These are phyloP conservation scores for Hydrozoanthus tunicans DNA, from an alignment of 64 coral and sea anemone genomes.

Conservation along the genomic window DNA sequence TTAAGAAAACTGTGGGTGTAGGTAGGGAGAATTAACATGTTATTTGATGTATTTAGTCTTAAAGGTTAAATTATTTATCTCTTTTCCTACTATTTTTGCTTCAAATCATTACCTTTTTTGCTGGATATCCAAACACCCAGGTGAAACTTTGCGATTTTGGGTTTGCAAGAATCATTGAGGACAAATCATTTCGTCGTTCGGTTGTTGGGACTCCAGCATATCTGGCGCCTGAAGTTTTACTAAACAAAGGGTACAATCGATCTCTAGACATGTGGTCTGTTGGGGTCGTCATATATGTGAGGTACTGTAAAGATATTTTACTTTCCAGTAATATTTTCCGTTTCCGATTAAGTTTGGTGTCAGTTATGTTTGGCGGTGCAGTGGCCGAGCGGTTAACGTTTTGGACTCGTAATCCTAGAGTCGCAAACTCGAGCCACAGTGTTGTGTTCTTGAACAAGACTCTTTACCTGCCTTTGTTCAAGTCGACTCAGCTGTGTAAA, in stretches of 20 bases:
- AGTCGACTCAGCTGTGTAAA: too few species aligned
- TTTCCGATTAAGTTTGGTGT: too few species aligned
- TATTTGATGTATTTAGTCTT: too few species aligned
- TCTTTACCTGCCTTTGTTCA: too few species aligned
- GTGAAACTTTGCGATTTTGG: conserved; percentile 97
- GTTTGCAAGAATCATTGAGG: conserved; percentile 98
- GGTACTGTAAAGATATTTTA: conserved; percentile 39
- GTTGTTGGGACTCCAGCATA: conserved; percentile 95
- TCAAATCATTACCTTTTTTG: neutral
- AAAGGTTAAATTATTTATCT: neutral
- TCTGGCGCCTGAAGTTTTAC: conserved; percentile 91
- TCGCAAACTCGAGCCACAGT: too few species aligned
- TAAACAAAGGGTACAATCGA: conserved; percentile 94
- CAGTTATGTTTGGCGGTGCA: too few species aligned
- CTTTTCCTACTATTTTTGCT: neutral
- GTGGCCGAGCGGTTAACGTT: too few species aligned
- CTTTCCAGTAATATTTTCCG: too few species aligned
- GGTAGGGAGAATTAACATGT: too few species aligned
- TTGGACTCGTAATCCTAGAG: too few species aligned
- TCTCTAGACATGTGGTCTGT: conserved; percentile 99
- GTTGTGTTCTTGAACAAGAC: too few species aligned
- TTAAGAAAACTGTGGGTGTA: too few species aligned
- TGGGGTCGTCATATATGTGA: conserved; percentile 96
- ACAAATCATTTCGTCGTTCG: conserved; percentile 98
- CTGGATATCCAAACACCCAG: conserved; percentile 51